Evolutionary conservation across 1,140 invertebrate species (phyloP).

Genomic region (Euwallacea similis): DNA sequence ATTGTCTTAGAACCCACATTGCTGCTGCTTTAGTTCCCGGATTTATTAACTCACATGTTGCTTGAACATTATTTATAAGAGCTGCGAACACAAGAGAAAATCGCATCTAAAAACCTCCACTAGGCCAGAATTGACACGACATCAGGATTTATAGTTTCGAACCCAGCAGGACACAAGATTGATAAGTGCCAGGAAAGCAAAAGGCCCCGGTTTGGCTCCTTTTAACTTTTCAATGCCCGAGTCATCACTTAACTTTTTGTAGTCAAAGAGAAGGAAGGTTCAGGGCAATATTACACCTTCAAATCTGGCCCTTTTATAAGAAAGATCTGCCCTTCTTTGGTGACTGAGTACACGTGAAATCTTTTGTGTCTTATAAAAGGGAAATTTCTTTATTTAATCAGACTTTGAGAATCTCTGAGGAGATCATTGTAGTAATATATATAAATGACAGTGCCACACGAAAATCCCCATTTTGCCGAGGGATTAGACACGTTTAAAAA

Average conservation of each 20-base stretch:
- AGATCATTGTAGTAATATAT: no score
- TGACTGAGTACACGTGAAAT: no score
- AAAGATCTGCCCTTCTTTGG: no score
- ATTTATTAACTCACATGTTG: no score
- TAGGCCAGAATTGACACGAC: constrained; percentile 3
- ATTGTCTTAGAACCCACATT: no score
- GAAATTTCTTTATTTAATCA: no score
- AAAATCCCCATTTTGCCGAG: not conserved
- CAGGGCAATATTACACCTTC: constrained; percentile 1
- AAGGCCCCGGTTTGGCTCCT: constrained; percentile 4
- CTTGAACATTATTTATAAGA: no score
- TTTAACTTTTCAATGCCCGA: constrained; percentile 17
- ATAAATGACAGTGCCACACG: not conserved
- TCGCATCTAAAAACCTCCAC: no score
- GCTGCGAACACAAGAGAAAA: no score
- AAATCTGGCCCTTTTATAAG: not conserved
- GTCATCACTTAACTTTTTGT: constrained; percentile 20
- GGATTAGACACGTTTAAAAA: constrained; percentile 1
- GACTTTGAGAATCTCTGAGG: no score
- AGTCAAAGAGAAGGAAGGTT: not conserved
- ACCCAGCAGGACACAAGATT: constrained; percentile 18
- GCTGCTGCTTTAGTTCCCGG: no score
- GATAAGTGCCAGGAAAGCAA: constrained; percentile 19
- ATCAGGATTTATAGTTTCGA: constrained; percentile 8
- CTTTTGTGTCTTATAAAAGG: no score